A percentile compares a stretch with the other conserved stretches of the same genome.
These are phyloP conservation scores for Sula dactylatra DNA, from an alignment of 2,113 vertebrate species.

Conservation along the genomic window DNA sequence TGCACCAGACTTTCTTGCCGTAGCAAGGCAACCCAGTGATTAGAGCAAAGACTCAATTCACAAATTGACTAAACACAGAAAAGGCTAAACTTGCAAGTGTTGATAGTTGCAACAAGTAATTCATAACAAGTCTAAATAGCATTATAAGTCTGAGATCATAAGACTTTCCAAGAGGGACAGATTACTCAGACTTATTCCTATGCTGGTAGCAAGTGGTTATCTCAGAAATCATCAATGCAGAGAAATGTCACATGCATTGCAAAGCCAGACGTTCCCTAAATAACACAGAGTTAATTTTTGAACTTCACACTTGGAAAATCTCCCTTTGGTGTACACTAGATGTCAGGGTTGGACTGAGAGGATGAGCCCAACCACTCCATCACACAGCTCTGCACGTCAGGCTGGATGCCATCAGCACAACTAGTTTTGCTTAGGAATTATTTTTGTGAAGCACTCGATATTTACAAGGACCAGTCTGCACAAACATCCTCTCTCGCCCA, in stretches of 20 bases:
- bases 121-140: not conserved
- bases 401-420: not conserved
- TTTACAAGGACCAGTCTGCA: not conserved
- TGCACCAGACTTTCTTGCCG: not conserved
- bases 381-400: accelerated
- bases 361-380: not conserved
- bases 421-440: not conserved
- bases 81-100: not conserved
- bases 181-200: not conserved
- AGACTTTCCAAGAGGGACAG: not conserved
- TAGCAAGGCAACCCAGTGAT: not conserved
- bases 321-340: conserved; percentile 5
- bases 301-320: not conserved
- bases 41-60: not conserved
- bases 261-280: not conserved
- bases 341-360: conserved; percentile 23
- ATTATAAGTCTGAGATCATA: not conserved
- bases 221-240: not conserved
- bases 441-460: not conserved
- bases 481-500: not conserved
- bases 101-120: not conserved
- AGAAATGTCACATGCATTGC: not conserved
- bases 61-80: not conserved
- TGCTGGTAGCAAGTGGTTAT: not conserved
- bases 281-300: not conserved